These are phyloP conservation scores for Zosterops lateralis DNA, from an alignment of 2,113 vertebrate species.

Conservation along the genomic window DNA sequence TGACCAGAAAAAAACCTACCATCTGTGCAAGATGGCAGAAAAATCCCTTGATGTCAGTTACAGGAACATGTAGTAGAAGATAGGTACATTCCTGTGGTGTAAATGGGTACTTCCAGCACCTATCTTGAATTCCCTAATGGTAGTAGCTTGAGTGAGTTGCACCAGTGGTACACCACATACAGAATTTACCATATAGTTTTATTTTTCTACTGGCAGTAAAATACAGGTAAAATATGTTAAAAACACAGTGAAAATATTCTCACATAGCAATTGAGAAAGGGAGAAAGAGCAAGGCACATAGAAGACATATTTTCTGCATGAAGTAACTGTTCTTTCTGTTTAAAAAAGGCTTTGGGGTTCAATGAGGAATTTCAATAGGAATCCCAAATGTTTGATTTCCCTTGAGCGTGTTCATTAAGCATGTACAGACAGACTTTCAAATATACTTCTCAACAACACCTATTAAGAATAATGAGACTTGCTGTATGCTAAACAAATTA, in stretches of 20 bases:
- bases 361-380: conserved; percentile 33
- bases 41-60: rapidly evolving
- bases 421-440: conserved; percentile 12
- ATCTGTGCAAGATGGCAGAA: background rate
- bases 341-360: background rate
- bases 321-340: conserved; percentile 2
- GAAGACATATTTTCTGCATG: conserved; percentile 33
- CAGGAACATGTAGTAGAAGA: background rate
- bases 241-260: background rate
- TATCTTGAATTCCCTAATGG: background rate
- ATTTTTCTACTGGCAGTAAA: background rate
- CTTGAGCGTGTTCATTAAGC: conserved; percentile 9
- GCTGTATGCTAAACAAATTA: conserved; percentile 4
- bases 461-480: conserved; percentile 19
- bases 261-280: background rate
- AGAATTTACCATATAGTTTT: background rate
- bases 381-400: conserved; percentile 26
- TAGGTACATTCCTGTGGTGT: background rate
- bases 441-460: conserved; percentile 1
- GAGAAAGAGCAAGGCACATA: background rate
- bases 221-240: background rate
- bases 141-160: rapidly evolving
- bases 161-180: background rate
- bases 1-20: background rate
- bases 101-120: background rate